phyloP scores from a whole-genome alignment of 2,888 invertebrate species.

The Lithophane leautieri region DNA sequence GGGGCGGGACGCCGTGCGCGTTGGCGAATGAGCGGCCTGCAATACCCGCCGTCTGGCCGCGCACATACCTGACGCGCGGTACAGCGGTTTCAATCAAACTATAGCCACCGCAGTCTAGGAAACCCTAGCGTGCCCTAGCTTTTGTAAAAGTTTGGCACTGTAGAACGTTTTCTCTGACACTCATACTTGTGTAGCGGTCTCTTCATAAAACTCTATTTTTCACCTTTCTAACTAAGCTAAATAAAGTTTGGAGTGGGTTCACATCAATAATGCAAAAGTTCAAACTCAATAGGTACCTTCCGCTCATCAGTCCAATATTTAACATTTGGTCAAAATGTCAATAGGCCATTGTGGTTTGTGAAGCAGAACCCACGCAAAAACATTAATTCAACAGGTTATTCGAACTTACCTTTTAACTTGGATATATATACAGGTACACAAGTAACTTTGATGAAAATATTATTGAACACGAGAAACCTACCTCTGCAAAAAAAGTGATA shows the following conservation, averaged over 20 bases:
- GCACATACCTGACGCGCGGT: too few relatives aligned
- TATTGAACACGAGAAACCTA: background rate
- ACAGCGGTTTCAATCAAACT: too few relatives aligned
- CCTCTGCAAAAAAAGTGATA: background rate
- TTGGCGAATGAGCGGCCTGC: too few relatives aligned
- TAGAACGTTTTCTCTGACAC: background rate
- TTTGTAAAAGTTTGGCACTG: too few relatives aligned
- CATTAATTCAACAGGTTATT: background rate
- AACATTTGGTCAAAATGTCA: conserved; percentile 24
- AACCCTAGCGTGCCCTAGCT: too few relatives aligned
- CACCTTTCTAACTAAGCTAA: background rate
- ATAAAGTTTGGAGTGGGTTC: background rate
- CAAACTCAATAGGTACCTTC: background rate
- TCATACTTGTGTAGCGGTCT: background rate
- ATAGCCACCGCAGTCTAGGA: too few relatives aligned
- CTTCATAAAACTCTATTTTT: background rate
- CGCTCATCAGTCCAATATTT: conserved; percentile 3
- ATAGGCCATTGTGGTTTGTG: conserved; percentile 29
- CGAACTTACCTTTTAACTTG: background rate
- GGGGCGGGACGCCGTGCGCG: too few relatives aligned
- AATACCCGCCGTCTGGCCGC: too few relatives aligned
- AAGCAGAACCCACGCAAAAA: conserved; percentile 18
- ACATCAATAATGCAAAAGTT: background rate
- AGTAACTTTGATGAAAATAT: background rate
- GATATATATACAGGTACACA: background rate